Evolutionary conservation across 2,113 vertebrate species (phyloP).

Genomic region (Cottus gobio): DNA sequence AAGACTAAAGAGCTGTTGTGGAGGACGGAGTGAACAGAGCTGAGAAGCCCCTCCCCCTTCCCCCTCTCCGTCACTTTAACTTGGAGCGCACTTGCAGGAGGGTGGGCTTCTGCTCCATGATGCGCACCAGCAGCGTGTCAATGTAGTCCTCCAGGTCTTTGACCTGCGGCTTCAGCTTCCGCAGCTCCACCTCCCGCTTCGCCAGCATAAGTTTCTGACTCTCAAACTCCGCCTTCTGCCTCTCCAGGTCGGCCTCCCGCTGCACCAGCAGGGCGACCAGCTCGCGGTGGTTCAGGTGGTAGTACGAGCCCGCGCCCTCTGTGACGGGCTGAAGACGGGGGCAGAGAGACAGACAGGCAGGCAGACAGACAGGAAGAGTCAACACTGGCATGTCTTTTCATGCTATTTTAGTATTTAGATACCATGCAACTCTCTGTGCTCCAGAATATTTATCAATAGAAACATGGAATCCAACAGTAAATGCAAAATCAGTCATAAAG

Average conservation of each 20-base stretch:
- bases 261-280: conserved; percentile 92
- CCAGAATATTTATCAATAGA: no score
- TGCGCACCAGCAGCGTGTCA: conserved; percentile 95
- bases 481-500: not conserved
- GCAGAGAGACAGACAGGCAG: not conserved
- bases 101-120: conserved; percentile 96
- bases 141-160: conserved; percentile 97
- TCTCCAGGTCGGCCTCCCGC: conserved; percentile 85
- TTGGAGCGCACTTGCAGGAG: conserved; percentile 92
- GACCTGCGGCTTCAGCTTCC: conserved; percentile 88
- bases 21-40: conserved; percentile 63
- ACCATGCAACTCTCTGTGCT: not conserved
- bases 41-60: not conserved
- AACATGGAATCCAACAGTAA: not conserved
- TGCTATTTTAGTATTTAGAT: not conserved
- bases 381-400: not conserved
- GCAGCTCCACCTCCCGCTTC: conserved; percentile 91
- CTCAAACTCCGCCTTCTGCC: conserved; percentile 86
- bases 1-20: conserved; percentile 76
- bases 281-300: conserved; percentile 94
- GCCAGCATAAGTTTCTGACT: conserved; percentile 86
- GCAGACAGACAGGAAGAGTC: not conserved
- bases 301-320: conserved; percentile 91
- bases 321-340: conserved; percentile 63
- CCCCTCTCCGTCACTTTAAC: conserved; percentile 74